Conservation (phyloP, 2,888 invertebrate genomes). For the Watsonalla cultraria region DNA sequence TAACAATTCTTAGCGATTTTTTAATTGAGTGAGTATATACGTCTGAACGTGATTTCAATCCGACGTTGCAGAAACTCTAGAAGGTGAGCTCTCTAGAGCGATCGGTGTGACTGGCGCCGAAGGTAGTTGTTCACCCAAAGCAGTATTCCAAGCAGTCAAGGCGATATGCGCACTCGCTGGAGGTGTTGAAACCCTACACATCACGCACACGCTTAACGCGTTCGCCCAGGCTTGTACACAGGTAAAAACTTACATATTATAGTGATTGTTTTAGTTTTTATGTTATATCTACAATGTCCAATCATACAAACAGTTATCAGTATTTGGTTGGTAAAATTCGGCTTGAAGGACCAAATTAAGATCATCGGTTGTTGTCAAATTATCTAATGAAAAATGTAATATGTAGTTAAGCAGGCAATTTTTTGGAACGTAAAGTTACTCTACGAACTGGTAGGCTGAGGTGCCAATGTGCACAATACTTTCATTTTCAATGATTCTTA, state of each 20-base stretch:
- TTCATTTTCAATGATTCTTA: too few relatives aligned
- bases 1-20: too few relatives aligned
- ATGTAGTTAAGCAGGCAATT: too few relatives aligned
- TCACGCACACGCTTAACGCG: conserved; percentile 86
- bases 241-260: conserved; percentile 38
- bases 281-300: too few relatives aligned
- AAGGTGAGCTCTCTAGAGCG: conserved; percentile 88
- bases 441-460: too few relatives aligned
- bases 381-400: too few relatives aligned
- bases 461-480: too few relatives aligned
- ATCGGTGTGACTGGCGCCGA: conserved; percentile 81
- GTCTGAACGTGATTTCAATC: background rate
- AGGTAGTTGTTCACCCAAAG: conserved; percentile 66
- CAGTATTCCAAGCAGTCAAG: conserved; percentile 94
- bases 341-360: too few relatives aligned
- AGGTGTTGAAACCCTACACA: conserved; percentile 92
- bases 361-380: too few relatives aligned
- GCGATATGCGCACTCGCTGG: conserved; percentile 94
- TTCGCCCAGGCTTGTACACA: conserved; percentile 80
- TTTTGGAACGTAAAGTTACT: too few relatives aligned
- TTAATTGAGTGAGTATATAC: background rate
- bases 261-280: too few relatives aligned
- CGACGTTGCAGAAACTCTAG: conserved; percentile 82
- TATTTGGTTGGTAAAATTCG: background rate
- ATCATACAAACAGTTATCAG: too few relatives aligned